Evolutionary conservation across 1,140 invertebrate genomes (phyloP), one percentile per base, ranked within the genome.

Genomic region (Drosophila nannoptera): DNA sequence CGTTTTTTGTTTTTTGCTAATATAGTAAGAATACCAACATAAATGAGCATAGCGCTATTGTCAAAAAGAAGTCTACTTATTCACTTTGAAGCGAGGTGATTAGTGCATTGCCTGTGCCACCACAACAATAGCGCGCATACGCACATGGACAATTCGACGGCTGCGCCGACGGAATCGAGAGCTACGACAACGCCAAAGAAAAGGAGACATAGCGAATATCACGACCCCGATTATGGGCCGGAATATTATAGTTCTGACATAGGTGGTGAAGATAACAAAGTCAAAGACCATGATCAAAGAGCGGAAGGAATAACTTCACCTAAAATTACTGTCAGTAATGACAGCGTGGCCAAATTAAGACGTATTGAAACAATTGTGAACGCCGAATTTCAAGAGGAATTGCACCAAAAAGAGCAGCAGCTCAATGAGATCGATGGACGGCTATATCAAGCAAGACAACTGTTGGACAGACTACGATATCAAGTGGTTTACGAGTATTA

Each of bases 391-490:
- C 80, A 90, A 52, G 54, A 67, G n/a, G 93, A 93, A 81, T 90
- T 93, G 29, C 81, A 86, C 3, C 16, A 76, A 2, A 92, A 92
- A 75, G 90, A 91, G 50, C 87, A 90, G 49, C 92, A 93, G 86
- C 76, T 93, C 16, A 53, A 90, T 7, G 76, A 91, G 63, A 92
- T 94, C 56, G 91, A 94, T 76, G 90, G 89, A 64, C 93, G 91
- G 67, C 90, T 94, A 74, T 90, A 91, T 65, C 90, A 92, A 83
- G 91, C 93, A 16, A 88, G 92, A 16, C 91, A 93, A 50, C 89
- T 93, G 36, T 89, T 97, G 8, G 94, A 96, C 75, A 90, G 93
- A 61, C 90, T 97, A 4, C 91, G 94, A 1, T 95, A 94, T 76
- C 91, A 92, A 5, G 90, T 94, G 32, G 92, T 95, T 11, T 92